Conservation (phyloP, 2,888 invertebrate genomes). For the Mactromeris polynyma region DNA sequence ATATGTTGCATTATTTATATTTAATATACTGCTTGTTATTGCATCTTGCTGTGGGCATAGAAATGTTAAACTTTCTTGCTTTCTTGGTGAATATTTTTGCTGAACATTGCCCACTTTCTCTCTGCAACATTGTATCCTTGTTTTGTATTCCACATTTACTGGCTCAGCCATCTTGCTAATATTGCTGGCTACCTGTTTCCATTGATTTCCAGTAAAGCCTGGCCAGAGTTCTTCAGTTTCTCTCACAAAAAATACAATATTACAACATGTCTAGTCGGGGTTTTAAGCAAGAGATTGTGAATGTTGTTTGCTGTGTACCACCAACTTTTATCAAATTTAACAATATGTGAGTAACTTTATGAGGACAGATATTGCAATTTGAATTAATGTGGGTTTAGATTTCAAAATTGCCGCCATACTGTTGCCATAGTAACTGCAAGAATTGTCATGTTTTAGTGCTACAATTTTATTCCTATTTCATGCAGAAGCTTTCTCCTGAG, state of each 20-base stretch:
- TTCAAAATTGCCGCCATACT: conserved; percentile 3
- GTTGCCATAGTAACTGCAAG: not conserved
- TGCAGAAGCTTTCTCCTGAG: not conserved
- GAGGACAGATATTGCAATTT: conserved; percentile 7
- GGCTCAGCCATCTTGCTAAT: conserved; percentile 25
- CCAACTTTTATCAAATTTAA: not conserved
- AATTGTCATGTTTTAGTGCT: not conserved
- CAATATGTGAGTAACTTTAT: not conserved
- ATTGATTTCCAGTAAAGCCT: conserved; percentile 46
- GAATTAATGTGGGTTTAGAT: conserved; percentile 11
- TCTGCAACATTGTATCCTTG: conserved; percentile 7
- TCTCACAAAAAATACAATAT: conserved; percentile 6
- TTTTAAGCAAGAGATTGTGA: conserved; percentile 3
- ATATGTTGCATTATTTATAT: not conserved
- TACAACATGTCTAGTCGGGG: conserved; percentile 25
- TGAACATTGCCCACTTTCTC: conserved; percentile 5
- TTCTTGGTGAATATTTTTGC: conserved; percentile 4
- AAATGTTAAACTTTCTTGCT: not conserved
- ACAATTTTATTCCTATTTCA: not conserved
- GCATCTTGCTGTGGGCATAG: not conserved
- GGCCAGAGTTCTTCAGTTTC: conserved; percentile 8
- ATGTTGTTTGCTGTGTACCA: not conserved
- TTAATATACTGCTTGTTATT: not conserved
- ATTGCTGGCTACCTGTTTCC: conserved; percentile 31
- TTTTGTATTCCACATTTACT: conserved; percentile 17